Conservation (phyloP, 2,797 vertebrate species). For the Melopsittacus undulatus region DNA sequence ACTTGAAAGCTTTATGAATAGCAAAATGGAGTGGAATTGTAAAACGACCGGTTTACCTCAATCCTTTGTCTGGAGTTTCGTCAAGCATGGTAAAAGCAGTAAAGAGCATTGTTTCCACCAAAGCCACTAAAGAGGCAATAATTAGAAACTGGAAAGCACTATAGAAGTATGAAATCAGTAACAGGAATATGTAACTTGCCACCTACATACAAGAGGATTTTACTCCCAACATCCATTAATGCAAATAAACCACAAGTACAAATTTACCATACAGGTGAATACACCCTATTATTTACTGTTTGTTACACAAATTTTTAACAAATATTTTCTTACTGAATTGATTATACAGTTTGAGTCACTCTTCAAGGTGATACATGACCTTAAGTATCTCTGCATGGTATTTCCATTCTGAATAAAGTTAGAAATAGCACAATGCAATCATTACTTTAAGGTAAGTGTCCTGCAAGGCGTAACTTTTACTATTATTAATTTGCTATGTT, state of each 20-base stretch:
- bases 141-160: neutral
- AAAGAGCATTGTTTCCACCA: neutral
- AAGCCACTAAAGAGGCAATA: neutral
- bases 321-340: neutral
- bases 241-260: slow-evolving; percentile 6
- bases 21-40: neutral
- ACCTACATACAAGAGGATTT: neutral
- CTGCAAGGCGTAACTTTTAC: neutral
- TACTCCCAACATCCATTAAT: neutral
- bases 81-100: neutral
- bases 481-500: neutral
- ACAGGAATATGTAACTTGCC: neutral
- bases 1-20: neutral
- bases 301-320: slow-evolving; percentile 33
- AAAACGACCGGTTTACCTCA: neutral
- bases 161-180: neutral
- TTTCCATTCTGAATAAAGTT: slow-evolving; percentile 14
- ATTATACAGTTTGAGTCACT: slow-evolving; percentile 15
- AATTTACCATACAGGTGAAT: neutral
- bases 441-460: neutral
- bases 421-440: neutral
- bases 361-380: neutral
- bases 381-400: neutral
- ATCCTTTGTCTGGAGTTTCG: neutral
- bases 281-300: neutral